These are phyloP conservation scores for Clostera curtula DNA, from an alignment of 2,888 invertebrate genomes.

Conservation along the genomic window DNA sequence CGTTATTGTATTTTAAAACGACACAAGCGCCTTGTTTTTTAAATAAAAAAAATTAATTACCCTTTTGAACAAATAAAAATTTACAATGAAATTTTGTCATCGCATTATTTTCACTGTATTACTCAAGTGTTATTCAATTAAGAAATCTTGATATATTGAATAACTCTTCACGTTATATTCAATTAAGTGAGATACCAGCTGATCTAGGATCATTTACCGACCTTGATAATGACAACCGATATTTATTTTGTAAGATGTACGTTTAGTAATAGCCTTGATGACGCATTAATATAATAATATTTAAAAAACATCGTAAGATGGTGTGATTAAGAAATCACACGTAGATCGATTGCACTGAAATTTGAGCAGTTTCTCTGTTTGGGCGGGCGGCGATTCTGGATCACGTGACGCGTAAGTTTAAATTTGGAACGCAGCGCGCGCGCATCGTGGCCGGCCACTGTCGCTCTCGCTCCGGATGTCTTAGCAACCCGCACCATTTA, in stretches of 20 bases:
- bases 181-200: slow-evolving; percentile 26
- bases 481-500: slow-evolving; percentile 65
- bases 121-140: too few species aligned
- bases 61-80: too few species aligned
- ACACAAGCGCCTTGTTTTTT: too few species aligned
- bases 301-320: slow-evolving; percentile 27
- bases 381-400: slow-evolving; percentile 64
- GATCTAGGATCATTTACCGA: slow-evolving; percentile 37
- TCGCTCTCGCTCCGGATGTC: slow-evolving; percentile 44
- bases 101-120: too few species aligned
- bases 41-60: too few species aligned
- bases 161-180: slow-evolving; percentile 5
- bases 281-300: too few species aligned
- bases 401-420: slow-evolving; percentile 65
- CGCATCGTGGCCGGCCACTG: slow-evolving; percentile 50
- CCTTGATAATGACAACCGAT: slow-evolving; percentile 56
- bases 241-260: slow-evolving; percentile 26
- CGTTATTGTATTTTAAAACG: slow-evolving; percentile 4
- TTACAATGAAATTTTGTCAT: too few species aligned
- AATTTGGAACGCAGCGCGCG: slow-evolving; percentile 65
- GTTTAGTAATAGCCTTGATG: too few species aligned
- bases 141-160: slow-evolving; percentile 9
- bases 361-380: slow-evolving; percentile 71
- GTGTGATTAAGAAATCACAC: slow-evolving; percentile 27
- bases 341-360: slow-evolving; percentile 53